Percentiles rank a stretch among this genome's conserved stretches.
Conservation (phyloP, 2,113 vertebrate species). For the Pachyramphus minor region DNA sequence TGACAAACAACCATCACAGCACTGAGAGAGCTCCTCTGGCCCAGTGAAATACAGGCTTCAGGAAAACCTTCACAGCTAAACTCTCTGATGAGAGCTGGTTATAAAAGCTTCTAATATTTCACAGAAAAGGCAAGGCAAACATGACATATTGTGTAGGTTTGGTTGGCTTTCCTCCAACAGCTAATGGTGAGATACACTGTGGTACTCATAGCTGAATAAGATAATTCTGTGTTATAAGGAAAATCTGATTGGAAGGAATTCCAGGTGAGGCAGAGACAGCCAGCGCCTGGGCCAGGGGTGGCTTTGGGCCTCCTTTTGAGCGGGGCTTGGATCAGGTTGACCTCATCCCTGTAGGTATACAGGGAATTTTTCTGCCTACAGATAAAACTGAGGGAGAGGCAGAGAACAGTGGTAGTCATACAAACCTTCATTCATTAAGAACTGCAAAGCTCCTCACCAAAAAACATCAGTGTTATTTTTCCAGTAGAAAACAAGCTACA, state of each 20-base stretch:
- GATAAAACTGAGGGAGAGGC: neutral
- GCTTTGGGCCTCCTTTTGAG: neutral
- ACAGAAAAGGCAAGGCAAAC: neutral
- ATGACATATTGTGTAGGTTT: neutral
- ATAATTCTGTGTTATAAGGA: neutral
- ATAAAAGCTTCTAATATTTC: neutral
- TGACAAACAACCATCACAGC: neutral
- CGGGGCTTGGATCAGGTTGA: neutral
- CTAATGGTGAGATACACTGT: neutral
- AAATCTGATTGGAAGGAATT: neutral
- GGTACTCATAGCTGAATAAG: neutral
- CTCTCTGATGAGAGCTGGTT: neutral
- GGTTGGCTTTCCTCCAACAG: neutral
- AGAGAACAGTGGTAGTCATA: neutral
- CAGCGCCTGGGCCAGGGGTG: neutral
- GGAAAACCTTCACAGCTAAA: neutral
- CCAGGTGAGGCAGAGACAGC: neutral
- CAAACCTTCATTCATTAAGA: neutral
- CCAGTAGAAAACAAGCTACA: neutral
- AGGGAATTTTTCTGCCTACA: neutral
- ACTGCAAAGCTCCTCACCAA: neutral
- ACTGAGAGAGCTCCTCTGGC: neutral
- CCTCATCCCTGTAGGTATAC: accelerated
- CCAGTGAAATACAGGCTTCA: neutral
- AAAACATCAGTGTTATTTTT: neutral